Evolutionary conservation across 2,113 vertebrate species (phyloP).

Genomic region (Oxyura jamaicensis): DNA sequence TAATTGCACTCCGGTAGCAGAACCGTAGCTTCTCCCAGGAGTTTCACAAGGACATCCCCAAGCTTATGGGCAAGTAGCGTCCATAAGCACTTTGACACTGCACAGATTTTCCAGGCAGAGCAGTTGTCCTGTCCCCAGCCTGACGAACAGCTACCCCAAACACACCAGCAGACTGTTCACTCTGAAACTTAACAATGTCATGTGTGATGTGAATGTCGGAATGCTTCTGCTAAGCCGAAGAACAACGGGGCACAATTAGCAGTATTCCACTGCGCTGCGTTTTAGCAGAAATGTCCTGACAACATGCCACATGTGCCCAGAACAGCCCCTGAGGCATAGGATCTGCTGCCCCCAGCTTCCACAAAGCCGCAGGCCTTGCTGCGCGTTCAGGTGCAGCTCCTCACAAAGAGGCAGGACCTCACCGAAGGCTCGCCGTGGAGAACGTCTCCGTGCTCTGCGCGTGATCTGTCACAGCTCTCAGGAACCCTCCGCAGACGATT

Average conservation of each 20-base stretch:
- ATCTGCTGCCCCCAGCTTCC: background rate
- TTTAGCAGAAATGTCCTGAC: background rate
- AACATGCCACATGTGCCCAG: background rate
- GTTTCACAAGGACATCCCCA: background rate
- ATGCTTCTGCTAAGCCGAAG: background rate
- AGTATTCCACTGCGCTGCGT: background rate
- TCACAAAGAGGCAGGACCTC: background rate
- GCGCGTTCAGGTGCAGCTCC: background rate
- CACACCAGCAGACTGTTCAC: background rate
- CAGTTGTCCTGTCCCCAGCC: background rate
- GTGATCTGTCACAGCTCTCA: background rate
- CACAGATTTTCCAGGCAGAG: background rate
- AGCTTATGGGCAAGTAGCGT: background rate
- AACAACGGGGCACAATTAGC: background rate
- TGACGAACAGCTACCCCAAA: background rate
- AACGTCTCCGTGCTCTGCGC: background rate
- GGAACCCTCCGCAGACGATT: background rate
- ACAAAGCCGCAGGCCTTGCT: background rate
- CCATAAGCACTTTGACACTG: background rate
- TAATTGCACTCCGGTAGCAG: background rate
- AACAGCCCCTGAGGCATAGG: background rate
- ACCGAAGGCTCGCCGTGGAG: background rate
- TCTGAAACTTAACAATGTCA: background rate
- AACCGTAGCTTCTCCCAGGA: background rate
- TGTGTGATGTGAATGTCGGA: rapidly evolving